Evolutionary conservation across 2,888 invertebrate species (phyloP), one percentile per base, ranked within the genome.

Genomic region (Drosophila borborema): DNA sequence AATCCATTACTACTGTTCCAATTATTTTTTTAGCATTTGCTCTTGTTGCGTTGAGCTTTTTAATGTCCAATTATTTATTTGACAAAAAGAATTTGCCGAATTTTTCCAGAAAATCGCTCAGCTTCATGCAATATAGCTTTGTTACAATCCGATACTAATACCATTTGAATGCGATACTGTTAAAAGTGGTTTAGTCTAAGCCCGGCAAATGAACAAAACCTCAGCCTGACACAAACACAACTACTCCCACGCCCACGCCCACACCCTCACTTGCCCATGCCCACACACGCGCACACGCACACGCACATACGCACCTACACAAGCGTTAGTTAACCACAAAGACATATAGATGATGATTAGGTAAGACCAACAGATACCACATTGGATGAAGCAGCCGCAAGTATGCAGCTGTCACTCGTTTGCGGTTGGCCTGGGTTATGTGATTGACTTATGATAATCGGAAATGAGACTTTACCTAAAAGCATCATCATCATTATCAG

Each of bases 401-500:
- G 74, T 65, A 74, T 86, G 78, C 74, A 79, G 68, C 60, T 68
- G 74, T 72, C 72, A 72, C 51, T 64, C 56, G 66, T 34, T 65
- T 69, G 87, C 62, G 83, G 83, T 83, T 72, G 41, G 69, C 43
- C 55, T 55, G 56, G 69, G 61, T 49, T 62, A 53, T 63, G 58
- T 65, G 67, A 82, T 80, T 88, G 77, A 74, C 86, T 80, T 82
- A 64, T 69, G 67, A 80, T 77, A 85, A 76, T 76, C 68, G 64
- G 53, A 72, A 77, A 66, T 48, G 45, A 62, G 49, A 31, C 45
- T 20, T 14, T 54, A 23, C 10, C 54, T 58, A 34, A 70, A 53
- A 59, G 40, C 53, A 54, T 48, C 36, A 56, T 51, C 40, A 67
- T 58, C 51, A 23, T 51, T 51, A 72, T 53, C 58, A 55, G 53